phyloP scores from a whole-genome alignment of 2,888 invertebrate genomes.

The Gasteruption jaculator region DNA sequence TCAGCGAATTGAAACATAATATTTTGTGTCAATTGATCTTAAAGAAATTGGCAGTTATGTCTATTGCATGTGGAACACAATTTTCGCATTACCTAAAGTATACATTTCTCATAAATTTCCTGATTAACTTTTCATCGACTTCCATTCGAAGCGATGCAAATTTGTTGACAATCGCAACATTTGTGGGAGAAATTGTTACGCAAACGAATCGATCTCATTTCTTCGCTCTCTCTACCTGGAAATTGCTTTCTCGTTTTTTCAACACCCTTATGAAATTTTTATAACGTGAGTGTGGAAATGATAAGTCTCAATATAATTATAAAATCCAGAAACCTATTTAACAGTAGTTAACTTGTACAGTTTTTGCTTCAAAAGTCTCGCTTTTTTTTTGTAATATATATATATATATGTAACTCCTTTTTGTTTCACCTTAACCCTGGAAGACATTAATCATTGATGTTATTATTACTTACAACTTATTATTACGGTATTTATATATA shows the following conservation, averaged over 20 bases:
- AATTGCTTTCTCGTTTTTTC: constrained; percentile 1
- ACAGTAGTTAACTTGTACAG: constrained; percentile 41
- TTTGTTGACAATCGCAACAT: neutral
- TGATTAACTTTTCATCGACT: too few species aligned
- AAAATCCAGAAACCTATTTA: constrained; percentile 44
- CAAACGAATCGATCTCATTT: neutral
- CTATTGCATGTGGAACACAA: too few species aligned
- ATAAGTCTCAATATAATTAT: constrained; percentile 37
- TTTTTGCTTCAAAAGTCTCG: constrained; percentile 24
- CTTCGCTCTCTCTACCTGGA: too few species aligned
- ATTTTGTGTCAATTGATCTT: too few species aligned
- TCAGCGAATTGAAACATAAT: too few species aligned
- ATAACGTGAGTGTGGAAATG: constrained; percentile 30
- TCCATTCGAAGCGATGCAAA: too few species aligned
- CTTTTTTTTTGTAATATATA: constrained; percentile 22
- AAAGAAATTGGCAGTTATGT: too few species aligned
- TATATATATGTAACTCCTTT: too few species aligned
- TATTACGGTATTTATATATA: constrained; percentile 31
- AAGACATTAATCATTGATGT: constrained; percentile 39
- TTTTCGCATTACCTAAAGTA: too few species aligned
- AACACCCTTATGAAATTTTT: too few species aligned
- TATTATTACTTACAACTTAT: constrained; percentile 27
- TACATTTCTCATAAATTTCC: too few species aligned
- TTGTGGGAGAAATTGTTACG: neutral
- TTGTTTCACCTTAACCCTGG: constrained; percentile 30